Evolutionary conservation across 2,888 invertebrate species (phyloP), one percentile per base, ranked within the genome.

Genomic region (Amphipyra tragopoginis): DNA sequence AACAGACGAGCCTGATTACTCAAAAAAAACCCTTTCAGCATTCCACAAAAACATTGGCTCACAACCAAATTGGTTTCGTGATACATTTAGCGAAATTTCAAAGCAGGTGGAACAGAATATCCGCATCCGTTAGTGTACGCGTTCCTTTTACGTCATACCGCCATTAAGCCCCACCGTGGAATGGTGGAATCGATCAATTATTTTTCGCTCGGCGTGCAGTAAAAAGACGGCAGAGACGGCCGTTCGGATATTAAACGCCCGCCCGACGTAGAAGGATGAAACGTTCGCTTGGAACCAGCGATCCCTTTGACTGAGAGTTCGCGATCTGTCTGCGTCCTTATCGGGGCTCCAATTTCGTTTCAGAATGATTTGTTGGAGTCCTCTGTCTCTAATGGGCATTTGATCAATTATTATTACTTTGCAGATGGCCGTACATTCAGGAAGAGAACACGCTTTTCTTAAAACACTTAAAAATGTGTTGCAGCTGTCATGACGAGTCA

Each of bases 161-260:
- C 87, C 86, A 90, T 90, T 90, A 90, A 87, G 86, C 84, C 71
- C 75, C 77, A 78, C 78, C 69, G 79, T 77, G 83, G 75, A 81
- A 80, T 84, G 80, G 86, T 86, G 83, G 83, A 88, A 93, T 92
- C 92, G 90, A 94, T 94, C 92, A 92, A 91, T 93, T 93, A 93
- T 92, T 92, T 93, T 93, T 90, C 90, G 86, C 86, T 89, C 83
- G 84, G 82, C 81, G 84, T 83, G 83, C 83, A 77, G 87, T 89
- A 91, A 92, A 92, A 93, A 92, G 92, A 91, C 86, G 82, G 75
- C 62, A 88, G 90, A 89, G 91, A 90, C 84, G 83, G 81, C 83
- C 81, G 84, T 86, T 89, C 90, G 92, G 92, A 92, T 93, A 93
- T 93, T 91, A 91, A 92, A 91, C 91, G 90, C 82, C 84, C 82